Base-by-base conservation (phyloP, 2,888 invertebrate genomes). In the Julus scandinavius region DNA sequence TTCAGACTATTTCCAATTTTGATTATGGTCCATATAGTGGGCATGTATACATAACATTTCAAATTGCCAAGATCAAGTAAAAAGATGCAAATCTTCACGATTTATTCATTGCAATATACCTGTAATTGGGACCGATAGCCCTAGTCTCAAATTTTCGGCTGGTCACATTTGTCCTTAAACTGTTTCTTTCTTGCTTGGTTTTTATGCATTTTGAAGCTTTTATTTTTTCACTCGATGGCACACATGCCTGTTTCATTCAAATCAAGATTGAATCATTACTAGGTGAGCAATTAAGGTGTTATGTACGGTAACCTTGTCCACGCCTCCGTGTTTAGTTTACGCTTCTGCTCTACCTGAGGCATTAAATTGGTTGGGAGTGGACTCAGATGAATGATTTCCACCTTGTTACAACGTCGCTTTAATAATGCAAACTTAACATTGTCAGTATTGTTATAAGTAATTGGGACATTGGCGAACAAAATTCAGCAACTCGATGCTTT, bases 241-340 rank as follows among this genome's bases (percentile, higher is more conserved):
- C 72, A 45, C 72, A 29, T 72, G 29, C 9, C 72, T 29, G 29
- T n/a, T 72, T 72, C 9, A n/a, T 72, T 72, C 29, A 29, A 1
- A 72, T 72, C 72, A 72, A 29, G 13, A 72, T 72, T 72, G 72
- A 72, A 72, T 72, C 29, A 72, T 72, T 72, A 29, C 29, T 11
- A 9, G 29, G 72, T 72, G 72, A 72, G 72, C 72, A 72, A 72
- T 72, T 72, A 72, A 72, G 72, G 72, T 72, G 72, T 72, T 63
- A 63, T 63, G 20, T 72, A 29, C 72, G 13, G 72, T 72, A 72
- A 29, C 72, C 29, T 29, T 72, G 72, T 72, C 29, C 29, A 72
- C 72, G 72, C 72, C 72, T 29, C 20, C 72, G 29, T 72, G 72
- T 72, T 72, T 72, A 72, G 29, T 11, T 29, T 29, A 29, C 29